phyloP scores from a whole-genome alignment of 2,113 vertebrate genomes.

The Chaetura pelagica region DNA sequence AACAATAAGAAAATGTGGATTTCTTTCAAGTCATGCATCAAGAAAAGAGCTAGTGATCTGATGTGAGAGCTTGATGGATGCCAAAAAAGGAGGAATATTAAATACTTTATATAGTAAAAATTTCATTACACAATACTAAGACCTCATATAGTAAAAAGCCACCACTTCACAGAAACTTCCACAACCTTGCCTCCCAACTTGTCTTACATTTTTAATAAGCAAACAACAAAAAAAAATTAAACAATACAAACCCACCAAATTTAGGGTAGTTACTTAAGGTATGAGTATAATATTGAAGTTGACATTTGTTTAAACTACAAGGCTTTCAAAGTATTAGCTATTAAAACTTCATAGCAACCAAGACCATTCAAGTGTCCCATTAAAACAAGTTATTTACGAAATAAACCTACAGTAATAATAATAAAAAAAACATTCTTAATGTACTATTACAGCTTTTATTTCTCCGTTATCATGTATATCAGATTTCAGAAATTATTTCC shows the following conservation, averaged over 20 bases:
- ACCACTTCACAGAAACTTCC: background rate
- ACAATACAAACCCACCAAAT: background rate
- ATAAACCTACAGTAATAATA: constrained; percentile 46
- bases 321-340: constrained; percentile 44
- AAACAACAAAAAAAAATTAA: background rate
- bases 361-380: constrained; percentile 43
- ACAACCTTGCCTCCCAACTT: background rate
- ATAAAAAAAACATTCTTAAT: constrained; percentile 53
- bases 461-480: constrained; percentile 47
- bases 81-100: background rate
- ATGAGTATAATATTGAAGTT: constrained; percentile 13
- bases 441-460: constrained; percentile 20
- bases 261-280: background rate
- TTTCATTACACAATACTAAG: background rate
- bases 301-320: constrained; percentile 26
- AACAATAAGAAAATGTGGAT: background rate
- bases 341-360: constrained; percentile 65
- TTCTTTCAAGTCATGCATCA: background rate
- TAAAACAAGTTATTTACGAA: constrained; percentile 55
- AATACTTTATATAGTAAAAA: background rate
- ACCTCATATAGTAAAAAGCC: background rate
- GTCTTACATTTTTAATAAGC: background rate
- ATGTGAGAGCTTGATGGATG: background rate
- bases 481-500: constrained; percentile 11
- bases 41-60: background rate